Base-by-base conservation (phyloP, 2,888 invertebrate species). In the Cataglyphis rosenhaueri region DNA sequence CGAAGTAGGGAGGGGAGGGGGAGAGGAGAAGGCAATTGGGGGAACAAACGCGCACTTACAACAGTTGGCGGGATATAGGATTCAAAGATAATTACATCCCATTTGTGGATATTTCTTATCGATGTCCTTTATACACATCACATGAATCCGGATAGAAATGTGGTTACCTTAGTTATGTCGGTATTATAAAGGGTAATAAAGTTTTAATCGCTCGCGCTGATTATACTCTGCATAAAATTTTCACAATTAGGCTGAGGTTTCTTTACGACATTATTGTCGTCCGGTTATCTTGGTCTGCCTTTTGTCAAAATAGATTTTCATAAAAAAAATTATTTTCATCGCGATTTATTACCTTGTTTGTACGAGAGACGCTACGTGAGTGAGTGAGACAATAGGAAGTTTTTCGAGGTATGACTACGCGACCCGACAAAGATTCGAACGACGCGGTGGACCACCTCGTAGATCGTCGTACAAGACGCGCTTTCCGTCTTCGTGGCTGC, bases 381-480 rank as follows among this genome's bases (percentile, higher is more conserved):
- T 32, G 57, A 65, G 21, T 32, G 57, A 65, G 64, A 74, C 52
- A 41, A 32, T 32, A 21, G 15, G 38, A 52, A 70, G 64, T 29
- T 52, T 86, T 83, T 85, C 84, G 81, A 86, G 86, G 87, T 85
- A 87, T 83, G 85, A 64, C 15, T n/a, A 41, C 61, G 52, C 38
- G 29, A 10, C 62, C 41, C 10, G 21, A 32, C 32, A 12, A 25
- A 48, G 68, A 35, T 44, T 44, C 59, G 78, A 61, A n/a, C n/a
- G 41, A 78, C 44, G 78, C 83, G 84, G 48, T 70, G 87, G 89
- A 90, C 89, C 89, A 90, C 89, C 89, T 89, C 87, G 88, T 88
- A 86, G 89, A 90, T 90, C 85, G 88, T 87, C 85, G 83, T 88
- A 84, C 85, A 86, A 89, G 87, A 89, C 86, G 90, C 89, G 88